These are phyloP conservation scores for Blomia tropicalis DNA, from an alignment of 2,888 invertebrate species.

Conservation along the genomic window DNA sequence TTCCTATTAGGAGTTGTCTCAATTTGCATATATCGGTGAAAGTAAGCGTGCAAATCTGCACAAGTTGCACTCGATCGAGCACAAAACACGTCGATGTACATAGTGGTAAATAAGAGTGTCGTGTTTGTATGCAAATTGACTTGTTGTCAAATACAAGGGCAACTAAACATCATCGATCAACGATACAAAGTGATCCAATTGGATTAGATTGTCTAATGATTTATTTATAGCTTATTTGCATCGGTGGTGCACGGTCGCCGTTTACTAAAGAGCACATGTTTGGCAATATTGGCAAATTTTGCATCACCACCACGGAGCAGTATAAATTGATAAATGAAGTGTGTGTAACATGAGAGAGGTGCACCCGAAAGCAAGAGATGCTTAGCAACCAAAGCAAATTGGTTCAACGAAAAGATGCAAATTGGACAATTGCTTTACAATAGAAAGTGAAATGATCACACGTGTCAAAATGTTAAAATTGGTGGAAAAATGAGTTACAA, in stretches of 20 bases:
- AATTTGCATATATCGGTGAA: not conserved
- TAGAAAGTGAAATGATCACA: not conserved
- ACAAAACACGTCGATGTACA: conserved; percentile 6
- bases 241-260: not conserved
- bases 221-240: conserved; percentile 6
- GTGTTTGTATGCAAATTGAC: conserved; percentile 3
- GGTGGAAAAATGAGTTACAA: not conserved
- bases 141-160: not conserved
- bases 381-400: not conserved
- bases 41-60: not conserved
- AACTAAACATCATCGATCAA: not conserved
- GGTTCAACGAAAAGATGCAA: not conserved
- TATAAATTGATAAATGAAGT: conserved; percentile 15
- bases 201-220: not conserved
- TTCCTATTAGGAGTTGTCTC: not conserved
- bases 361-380: no score
- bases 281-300: no score
- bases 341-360: not conserved
- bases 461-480: no score
- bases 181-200: not conserved
- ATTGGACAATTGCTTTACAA: not conserved
- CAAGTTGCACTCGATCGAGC: conserved; percentile 5
- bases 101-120: not conserved
- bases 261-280: not conserved
- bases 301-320: no score